These are phyloP conservation scores for Cosmopolites sordidus DNA, from an alignment of 2,888 invertebrate genomes.

Conservation along the genomic window DNA sequence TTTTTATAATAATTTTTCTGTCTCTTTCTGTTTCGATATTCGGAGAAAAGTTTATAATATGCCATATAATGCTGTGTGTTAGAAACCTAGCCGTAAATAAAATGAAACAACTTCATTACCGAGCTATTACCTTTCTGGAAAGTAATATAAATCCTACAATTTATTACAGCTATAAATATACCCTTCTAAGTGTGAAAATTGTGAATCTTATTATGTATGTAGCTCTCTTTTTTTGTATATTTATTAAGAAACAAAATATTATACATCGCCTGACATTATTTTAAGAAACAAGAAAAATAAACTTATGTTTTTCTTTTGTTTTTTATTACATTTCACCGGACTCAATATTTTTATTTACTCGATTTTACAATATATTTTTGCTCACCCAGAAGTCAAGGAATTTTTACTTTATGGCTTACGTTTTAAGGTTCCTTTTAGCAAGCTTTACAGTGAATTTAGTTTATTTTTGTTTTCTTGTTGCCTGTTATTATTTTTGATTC, in stretches of 20 bases:
- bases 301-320: background rate
- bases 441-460: too few species aligned
- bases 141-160: background rate
- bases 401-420: background rate
- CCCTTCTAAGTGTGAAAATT: background rate
- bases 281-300: background rate
- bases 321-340: background rate
- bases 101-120: too few species aligned
- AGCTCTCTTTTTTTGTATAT: background rate
- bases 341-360: background rate
- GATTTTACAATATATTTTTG: background rate
- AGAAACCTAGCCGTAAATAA: too few species aligned
- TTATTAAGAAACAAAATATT: background rate
- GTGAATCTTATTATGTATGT: background rate
- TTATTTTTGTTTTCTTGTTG: too few species aligned
- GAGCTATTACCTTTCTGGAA: background rate
- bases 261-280: background rate
- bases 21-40: too few species aligned
- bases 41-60: too few species aligned
- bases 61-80: too few species aligned
- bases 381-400: background rate
- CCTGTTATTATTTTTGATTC: too few species aligned
- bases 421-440: too few species aligned
- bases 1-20: too few species aligned
- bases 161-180: background rate